Evolutionary conservation across 2,888 invertebrate species (phyloP).

Genomic region (Orchesellides sinensis): DNA sequence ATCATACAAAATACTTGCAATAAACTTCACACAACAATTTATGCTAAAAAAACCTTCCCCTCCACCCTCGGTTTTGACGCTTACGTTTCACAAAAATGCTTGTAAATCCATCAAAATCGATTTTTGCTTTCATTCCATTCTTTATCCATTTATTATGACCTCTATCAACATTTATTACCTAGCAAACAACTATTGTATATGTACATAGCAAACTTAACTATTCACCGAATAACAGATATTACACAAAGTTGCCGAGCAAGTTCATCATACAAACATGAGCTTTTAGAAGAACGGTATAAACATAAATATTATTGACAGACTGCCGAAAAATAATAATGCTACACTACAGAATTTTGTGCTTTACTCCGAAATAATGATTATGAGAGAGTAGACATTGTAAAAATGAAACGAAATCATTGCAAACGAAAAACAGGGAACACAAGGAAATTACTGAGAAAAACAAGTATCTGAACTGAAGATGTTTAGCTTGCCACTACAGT

Average conservation of each 20-base stretch:
- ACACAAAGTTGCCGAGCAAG: constrained; percentile 52
- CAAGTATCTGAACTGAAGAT: background rate
- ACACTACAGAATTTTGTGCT: too few species aligned
- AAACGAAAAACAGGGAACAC: constrained; percentile 6
- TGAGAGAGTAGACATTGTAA: constrained; percentile 4
- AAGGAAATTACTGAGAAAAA: constrained; percentile 13
- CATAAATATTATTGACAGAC: constrained; percentile 42
- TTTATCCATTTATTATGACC: constrained; percentile 55
- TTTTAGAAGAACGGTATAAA: constrained; percentile 18
- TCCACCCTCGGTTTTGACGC: constrained; percentile 24
- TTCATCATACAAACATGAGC: constrained; percentile 39
- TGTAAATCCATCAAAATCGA: constrained; percentile 59
- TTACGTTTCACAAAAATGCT: constrained; percentile 37
- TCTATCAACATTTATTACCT: constrained; percentile 44
- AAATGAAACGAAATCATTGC: too few species aligned
- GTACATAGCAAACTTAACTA: background rate
- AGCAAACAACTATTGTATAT: background rate
- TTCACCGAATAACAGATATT: constrained; percentile 7
- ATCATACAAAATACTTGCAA: constrained; percentile 13
- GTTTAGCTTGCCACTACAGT: too few species aligned
- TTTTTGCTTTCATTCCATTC: constrained; percentile 45
- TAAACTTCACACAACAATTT: constrained; percentile 29
- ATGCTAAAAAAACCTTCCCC: constrained; percentile 13
- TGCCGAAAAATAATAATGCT: too few species aligned
- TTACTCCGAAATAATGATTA: constrained; percentile 37